phyloP scores from a whole-genome alignment of 1,140 invertebrate species.

The Arctopsyche grandis region DNA sequence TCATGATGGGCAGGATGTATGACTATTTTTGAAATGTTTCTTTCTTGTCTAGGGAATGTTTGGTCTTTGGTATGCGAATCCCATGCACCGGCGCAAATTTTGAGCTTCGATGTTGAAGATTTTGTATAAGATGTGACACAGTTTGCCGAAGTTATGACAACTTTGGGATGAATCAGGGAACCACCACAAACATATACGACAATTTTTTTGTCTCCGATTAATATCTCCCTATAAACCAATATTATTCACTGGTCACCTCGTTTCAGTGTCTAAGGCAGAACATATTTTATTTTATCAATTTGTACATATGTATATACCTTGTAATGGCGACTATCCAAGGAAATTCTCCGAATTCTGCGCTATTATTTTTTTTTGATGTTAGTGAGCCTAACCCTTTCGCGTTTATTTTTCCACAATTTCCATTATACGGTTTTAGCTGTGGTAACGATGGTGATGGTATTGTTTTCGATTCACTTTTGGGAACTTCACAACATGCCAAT shows the following conservation, averaged over 20 bases:
- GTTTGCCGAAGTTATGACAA: slow-evolving; percentile 79
- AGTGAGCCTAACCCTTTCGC: slow-evolving; percentile 74
- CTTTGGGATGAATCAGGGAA: slow-evolving; percentile 76
- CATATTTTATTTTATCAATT: too few relatives aligned
- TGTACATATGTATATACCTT: slow-evolving; percentile 61
- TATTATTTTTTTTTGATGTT: slow-evolving; percentile 73
- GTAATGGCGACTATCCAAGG: slow-evolving; percentile 87
- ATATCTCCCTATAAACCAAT: too few relatives aligned
- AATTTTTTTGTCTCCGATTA: too few relatives aligned
- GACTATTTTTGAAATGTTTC: slow-evolving; percentile 67
- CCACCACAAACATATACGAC: slow-evolving; percentile 79
- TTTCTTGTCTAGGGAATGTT: slow-evolving; percentile 77
- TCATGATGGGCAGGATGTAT: too few relatives aligned
- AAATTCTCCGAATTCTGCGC: slow-evolving; percentile 76
- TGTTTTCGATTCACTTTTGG: too few relatives aligned
- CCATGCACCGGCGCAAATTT: slow-evolving; percentile 79
- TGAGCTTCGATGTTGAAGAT: slow-evolving; percentile 44
- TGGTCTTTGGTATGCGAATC: slow-evolving; percentile 82
- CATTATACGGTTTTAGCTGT: slow-evolving; percentile 56
- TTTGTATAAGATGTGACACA: slow-evolving; percentile 65
- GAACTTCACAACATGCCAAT: too few relatives aligned
- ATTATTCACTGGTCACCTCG: too few relatives aligned
- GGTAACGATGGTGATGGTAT: not conserved
- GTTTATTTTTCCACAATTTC: slow-evolving; percentile 79
- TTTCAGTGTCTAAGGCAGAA: too few relatives aligned